Evolutionary conservation across 2,888 invertebrate genomes (phyloP).

Genomic region (Choreutis nemorana): DNA sequence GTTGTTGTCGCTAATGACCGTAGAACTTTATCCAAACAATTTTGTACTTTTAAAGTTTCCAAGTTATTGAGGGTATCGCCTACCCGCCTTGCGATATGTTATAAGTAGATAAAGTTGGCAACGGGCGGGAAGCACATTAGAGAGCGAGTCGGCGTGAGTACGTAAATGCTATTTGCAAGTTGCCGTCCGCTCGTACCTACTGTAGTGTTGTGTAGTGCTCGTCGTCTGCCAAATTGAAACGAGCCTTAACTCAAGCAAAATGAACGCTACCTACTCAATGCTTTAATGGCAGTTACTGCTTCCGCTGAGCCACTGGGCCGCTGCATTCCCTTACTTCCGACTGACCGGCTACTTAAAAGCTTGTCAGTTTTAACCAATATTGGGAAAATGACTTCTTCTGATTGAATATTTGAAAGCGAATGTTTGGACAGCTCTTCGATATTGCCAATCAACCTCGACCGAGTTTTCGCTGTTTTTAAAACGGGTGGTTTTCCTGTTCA

Average conservation of each 20-base stretch:
- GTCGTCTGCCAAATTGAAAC: conserved; percentile 52
- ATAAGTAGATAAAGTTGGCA: conserved; percentile 21
- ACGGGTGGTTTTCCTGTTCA: conserved; percentile 24
- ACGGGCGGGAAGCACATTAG: conserved; percentile 34
- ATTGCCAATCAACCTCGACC: conserved; percentile 41
- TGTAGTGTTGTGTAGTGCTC: conserved; percentile 31
- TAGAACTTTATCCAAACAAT: conserved; percentile 11
- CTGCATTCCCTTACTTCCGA: conserved; percentile 21
- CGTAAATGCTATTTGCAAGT: conserved; percentile 53
- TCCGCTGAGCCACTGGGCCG: conserved; percentile 12
- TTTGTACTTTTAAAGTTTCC: too few species aligned
- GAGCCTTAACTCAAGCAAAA: conserved; percentile 38
- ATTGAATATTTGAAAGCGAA: conserved; percentile 35
- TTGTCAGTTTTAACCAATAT: conserved; percentile 28
- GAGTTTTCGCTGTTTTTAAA: conserved; percentile 32
- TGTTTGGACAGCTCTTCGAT: conserved; percentile 42
- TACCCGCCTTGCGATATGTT: conserved; percentile 10
- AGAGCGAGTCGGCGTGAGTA: conserved; percentile 27
- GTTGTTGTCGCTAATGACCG: conserved; percentile 8
- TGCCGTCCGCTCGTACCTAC: conserved; percentile 26
- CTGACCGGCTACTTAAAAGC: conserved; percentile 17
- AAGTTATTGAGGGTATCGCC: conserved; percentile 3
- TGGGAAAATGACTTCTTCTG: conserved; percentile 22
- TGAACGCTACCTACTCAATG: conserved; percentile 31
- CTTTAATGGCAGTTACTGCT: conserved; percentile 23